phyloP scores from a whole-genome alignment of 2,113 vertebrate genomes.

The Stictonetta naevosa region DNA sequence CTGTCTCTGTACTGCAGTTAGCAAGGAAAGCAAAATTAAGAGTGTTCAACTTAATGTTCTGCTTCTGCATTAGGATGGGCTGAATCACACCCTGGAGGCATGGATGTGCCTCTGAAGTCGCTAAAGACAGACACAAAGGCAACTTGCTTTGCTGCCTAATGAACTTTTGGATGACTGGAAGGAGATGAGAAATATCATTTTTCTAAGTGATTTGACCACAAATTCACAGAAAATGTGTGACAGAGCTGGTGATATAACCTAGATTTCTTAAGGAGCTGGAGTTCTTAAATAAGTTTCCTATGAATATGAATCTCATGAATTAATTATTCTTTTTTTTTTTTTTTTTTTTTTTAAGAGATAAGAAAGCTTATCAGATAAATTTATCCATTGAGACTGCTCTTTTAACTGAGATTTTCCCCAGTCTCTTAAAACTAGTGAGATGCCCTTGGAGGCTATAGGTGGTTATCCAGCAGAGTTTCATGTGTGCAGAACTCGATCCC shows the following conservation, averaged over 20 bases:
- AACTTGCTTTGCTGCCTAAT: neutral
- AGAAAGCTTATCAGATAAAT: neutral
- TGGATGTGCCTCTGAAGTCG: neutral
- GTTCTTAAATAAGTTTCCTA: neutral
- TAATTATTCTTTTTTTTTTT: neutral
- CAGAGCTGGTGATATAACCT: neutral
- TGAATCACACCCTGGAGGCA: constrained; percentile 28
- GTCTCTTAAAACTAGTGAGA: neutral
- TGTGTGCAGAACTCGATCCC: neutral
- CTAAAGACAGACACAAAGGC: constrained; percentile 11
- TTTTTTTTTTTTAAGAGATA: neutral
- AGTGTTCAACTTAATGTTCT: neutral
- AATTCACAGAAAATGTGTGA: neutral
- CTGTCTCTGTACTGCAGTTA: constrained; percentile 18
- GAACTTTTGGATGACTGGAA: neutral
- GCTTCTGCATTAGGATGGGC: neutral
- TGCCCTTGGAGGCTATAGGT: neutral
- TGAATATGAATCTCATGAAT: neutral
- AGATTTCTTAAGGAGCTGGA: neutral
- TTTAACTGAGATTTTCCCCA: neutral
- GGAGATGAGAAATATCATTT: neutral
- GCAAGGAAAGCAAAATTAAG: constrained; percentile 44
- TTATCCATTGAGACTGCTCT: neutral
- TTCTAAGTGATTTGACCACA: neutral
- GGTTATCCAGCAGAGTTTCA: neutral